Evolutionary conservation across 2,888 invertebrate genomes (phyloP), one percentile per base, ranked within the genome.

Genomic region (Eupelmus urozonus): DNA sequence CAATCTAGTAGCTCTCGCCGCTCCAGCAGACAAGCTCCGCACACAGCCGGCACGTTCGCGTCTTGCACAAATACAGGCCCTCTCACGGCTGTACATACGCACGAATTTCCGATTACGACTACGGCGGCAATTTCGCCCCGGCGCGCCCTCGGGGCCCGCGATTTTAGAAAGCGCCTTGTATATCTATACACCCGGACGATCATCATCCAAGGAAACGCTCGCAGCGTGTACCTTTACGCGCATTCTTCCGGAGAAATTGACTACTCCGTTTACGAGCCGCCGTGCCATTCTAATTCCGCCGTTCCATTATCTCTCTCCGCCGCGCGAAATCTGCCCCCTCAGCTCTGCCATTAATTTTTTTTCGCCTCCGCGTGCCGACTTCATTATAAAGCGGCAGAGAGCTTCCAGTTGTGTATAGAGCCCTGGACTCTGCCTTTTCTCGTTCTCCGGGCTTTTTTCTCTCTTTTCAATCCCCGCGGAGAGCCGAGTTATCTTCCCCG

Each of bases 341-440:
- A 53, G 60, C 74, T 71, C 71, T 70, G 79, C 79, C 73, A 80
- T 80, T 80, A 80, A 80, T 80, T 80, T 80, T 77, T 80, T 72
- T 60, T 67, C 23, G 20, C 16, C 29, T 66, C 60, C 67, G 72
- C 76, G 72, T 63, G 65, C 66, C 65, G 77, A 77, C 65, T 76
- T 80, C 76, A 76, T 80, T 80, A 80, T 76, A 77, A 80, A 70
- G 62, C 63, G 71, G n/a, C n/a, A n/a, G n/a, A 66, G 76, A 62
- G 73, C 57, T 53, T 51, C 16, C 53, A 40, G 16, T 29, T 25
- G 29, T 29, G 20, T n/a, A n/a, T n/a, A n/a, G n/a, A 13, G 25
- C 23, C 27, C n/a, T 20, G 16, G 3, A 34, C 34, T 45, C 16
- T 45, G 13, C 45, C 45, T 16, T 45, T 13, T 45, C 29, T 55